A percentile compares a stretch with the other conserved stretches of the same genome.
Evolutionary conservation across 2,797 vertebrate species (phyloP).

Genomic region (Molossus alvarezi): DNA sequence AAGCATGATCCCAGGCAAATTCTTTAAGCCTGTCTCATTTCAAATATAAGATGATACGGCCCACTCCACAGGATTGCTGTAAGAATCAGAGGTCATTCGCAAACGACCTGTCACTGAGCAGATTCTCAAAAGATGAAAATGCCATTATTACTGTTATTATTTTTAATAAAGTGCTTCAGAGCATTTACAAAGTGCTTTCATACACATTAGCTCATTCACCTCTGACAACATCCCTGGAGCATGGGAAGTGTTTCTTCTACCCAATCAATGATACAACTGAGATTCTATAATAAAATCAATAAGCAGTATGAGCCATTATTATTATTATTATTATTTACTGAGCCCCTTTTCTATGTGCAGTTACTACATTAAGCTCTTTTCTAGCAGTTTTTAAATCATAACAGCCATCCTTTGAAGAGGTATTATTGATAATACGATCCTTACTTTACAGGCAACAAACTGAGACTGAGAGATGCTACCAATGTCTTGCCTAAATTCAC

Average conservation of each 20-base stretch:
- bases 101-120: neutral
- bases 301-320: neutral
- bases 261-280: neutral
- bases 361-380: neutral
- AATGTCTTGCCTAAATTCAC: neutral
- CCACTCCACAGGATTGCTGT: neutral
- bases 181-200: neutral
- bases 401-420: neutral
- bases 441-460: neutral
- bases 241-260: neutral
- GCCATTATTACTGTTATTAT: neutral
- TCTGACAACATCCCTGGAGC: neutral
- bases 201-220: neutral
- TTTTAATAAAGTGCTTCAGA: neutral
- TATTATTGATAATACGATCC: neutral
- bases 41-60: neutral
- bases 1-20: constrained; percentile 18
- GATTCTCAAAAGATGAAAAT: neutral
- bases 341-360: constrained; percentile 9
- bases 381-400: neutral
- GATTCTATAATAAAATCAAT: neutral
- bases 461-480: neutral
- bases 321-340: neutral
- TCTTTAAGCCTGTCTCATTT: constrained; percentile 39
- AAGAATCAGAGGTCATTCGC: neutral